Base-by-base conservation (phyloP, 2,888 invertebrate species). In the Platycnemis pennipes region DNA sequence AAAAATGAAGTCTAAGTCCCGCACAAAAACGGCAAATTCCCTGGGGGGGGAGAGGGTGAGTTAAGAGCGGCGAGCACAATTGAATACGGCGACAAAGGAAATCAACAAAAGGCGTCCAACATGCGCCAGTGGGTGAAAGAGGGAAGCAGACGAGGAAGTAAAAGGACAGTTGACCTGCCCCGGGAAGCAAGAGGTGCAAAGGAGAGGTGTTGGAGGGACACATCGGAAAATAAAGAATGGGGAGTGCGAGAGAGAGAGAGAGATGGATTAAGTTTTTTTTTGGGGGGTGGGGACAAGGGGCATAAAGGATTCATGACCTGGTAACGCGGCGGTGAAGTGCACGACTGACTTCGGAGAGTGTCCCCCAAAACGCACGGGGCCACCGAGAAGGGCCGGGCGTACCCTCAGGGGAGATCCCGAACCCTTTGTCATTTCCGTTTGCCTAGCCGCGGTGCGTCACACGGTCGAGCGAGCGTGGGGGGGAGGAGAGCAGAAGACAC, bases 301-400 rank as follows among this genome's bases (percentile, higher is more conserved):
- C 77, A 37, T 77, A 77, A 77, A 77, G 77, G 77, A 77, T 77
- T 77, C 77, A 77, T 77, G 77, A 37, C 77, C 26, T 63, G 22
- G 53, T 53, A 19, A 16, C 53, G 53, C 8, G 22, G 5, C 5
- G 63, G 26, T 63, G 63, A 63, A 26, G 63, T 2, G 63, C 3
- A 63, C 63, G 26, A 63, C 26, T 53, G 53, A 26, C 26, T 63
- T 63, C n/a, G 26, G 63, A 26, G 26, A 53, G 26, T 2, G 63
- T 13, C 63, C 19, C 22, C 63, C 19, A 13, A 22, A 2, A 13
- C 63, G 26, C 63, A 26, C 26, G 19, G 5, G 26, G 26, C 8
- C 7, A n/a, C 63, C 63, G 22, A 7, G 5, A 22, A 63, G 77
- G 37, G 77, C 31, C 69, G n/a, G 0, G 8, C 31, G 19, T 13